These are phyloP conservation scores for Drosophila bocki DNA, from an alignment of 1,140 invertebrate genomes.

Conservation along the genomic window DNA sequence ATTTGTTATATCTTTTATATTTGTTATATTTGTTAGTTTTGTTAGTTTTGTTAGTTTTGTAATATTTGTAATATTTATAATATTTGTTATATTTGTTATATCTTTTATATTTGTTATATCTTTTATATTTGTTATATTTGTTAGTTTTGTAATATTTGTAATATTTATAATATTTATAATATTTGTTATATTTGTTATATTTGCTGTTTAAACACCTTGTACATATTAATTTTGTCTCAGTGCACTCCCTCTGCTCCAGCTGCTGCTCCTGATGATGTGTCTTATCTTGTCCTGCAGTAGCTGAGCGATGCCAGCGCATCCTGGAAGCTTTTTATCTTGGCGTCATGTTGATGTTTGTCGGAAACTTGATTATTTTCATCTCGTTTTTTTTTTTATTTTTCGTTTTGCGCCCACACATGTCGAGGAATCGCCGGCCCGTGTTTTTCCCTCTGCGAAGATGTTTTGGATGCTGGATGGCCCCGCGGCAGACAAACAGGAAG, in stretches of 20 bases:
- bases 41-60: not conserved
- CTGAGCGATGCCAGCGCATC: conserved; percentile 69
- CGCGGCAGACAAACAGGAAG: conserved; percentile 66
- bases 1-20: not conserved
- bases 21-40: not conserved
- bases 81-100: too few species aligned
- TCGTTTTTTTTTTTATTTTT: conserved; percentile 39
- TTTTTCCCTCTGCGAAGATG: conserved; percentile 51
- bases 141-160: too few species aligned
- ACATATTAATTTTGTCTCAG: not conserved
- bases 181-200: too few species aligned
- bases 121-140: too few species aligned
- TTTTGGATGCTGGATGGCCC: conserved; percentile 67
- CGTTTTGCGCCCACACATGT: conserved; percentile 54
- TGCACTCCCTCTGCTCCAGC: conserved; percentile 10
- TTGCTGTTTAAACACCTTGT: not conserved
- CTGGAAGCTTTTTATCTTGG: conserved; percentile 80
- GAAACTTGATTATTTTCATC: conserved; percentile 82
- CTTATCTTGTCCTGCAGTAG: conserved; percentile 77
- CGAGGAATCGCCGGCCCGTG: conserved; percentile 40
- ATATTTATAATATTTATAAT: too few species aligned
- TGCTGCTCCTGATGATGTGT: conserved; percentile 64
- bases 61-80: too few species aligned
- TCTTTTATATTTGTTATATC: too few species aligned
- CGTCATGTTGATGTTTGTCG: conserved; percentile 83